Evolutionary conservation across 1,140 invertebrate species (phyloP), one percentile per base, ranked within the genome.

Genomic region (Caenorhabditis briggsae): DNA sequence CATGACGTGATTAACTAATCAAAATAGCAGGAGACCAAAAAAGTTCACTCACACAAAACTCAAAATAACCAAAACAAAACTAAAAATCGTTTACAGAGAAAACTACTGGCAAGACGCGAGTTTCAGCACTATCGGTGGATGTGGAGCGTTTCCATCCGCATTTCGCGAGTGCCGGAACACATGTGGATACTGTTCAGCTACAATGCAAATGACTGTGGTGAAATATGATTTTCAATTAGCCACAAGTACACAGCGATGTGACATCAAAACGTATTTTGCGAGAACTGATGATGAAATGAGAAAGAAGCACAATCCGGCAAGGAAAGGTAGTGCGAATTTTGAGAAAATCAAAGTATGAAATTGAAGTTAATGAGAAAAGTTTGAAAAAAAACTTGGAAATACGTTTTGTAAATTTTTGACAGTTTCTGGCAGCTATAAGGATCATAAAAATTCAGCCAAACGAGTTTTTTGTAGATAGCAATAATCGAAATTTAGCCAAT

Each of bases 101-200:
- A 78, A 78, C 70, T 78, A 78, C 18, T 78, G 70, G 70, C 70
- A 78, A 48, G 70, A 78, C 20, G 70, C 70, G 23, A 78, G 70
- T 50, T 78, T 78, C 70, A 78, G 70, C 20, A 78, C 70, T 25
- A 78, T 78, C 23, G 70, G 70, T 8, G 87, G 92, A 41, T 91
- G 90, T 82, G 83, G 83, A 0, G 88, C 90, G 25, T 87, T 90
- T 50, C 90, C 90, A 6, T 87, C 92, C 23, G 90, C 90, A 12
- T 91, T 91, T 56, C 48, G 90, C 50, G 86, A 91, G 23, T 90
- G 88, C 58, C 53, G 88, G 65, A 53, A 86, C 9, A 91, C 90
- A 16, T 90, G 90, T 89, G 90, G 90, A 23, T 90, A 89, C 64
- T 90, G 88, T 88, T 83, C 86, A 43, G 59, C 58, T 5, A 82